Evolutionary conservation across 2,888 invertebrate genomes (phyloP).

Genomic region (Neocrepidodera transversa): DNA sequence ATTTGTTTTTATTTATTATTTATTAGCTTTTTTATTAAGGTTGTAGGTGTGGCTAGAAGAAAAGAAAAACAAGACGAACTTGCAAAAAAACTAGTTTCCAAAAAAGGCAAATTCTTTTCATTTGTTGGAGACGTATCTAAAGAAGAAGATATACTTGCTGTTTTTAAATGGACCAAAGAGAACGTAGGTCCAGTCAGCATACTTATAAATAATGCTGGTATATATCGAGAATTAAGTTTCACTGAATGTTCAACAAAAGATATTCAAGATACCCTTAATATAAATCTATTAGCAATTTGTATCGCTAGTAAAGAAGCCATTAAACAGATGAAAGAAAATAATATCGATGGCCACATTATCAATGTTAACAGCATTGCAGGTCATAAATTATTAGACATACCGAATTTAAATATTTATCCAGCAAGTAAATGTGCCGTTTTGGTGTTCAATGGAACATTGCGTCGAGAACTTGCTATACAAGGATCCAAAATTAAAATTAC

Average conservation of each 20-base stretch:
- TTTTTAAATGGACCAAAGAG: slow-evolving; percentile 52
- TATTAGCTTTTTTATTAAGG: no score
- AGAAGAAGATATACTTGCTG: slow-evolving; percentile 51
- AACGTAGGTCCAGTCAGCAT: slow-evolving; percentile 54
- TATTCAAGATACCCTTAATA: slow-evolving; percentile 36
- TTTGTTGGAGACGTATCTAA: slow-evolving; percentile 54
- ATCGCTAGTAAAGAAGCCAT: slow-evolving; percentile 47
- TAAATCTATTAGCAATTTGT: slow-evolving; percentile 33
- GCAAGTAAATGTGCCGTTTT: slow-evolving; percentile 42
- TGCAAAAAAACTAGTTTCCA: slow-evolving; percentile 31
- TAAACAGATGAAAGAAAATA: slow-evolving; percentile 23
- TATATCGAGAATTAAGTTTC: slow-evolving; percentile 37
- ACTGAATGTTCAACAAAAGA: slow-evolving; percentile 40
- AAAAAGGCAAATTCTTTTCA: slow-evolving; percentile 51
- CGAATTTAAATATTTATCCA: slow-evolving; percentile 30
- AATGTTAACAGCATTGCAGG: slow-evolving; percentile 28
- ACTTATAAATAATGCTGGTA: slow-evolving; percentile 57
- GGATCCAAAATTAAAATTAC: slow-evolving; percentile 42
- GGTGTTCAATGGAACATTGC: slow-evolving; percentile 39
- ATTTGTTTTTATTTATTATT: no score
- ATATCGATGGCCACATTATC: slow-evolving; percentile 24
- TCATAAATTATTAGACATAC: not conserved
- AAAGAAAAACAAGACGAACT: slow-evolving; percentile 40
- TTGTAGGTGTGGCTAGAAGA: slow-evolving; percentile 45
- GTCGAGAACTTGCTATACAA: slow-evolving; percentile 33